Base-by-base conservation (phyloP, 2,797 vertebrate genomes). In the Dipus sagitta region DNA sequence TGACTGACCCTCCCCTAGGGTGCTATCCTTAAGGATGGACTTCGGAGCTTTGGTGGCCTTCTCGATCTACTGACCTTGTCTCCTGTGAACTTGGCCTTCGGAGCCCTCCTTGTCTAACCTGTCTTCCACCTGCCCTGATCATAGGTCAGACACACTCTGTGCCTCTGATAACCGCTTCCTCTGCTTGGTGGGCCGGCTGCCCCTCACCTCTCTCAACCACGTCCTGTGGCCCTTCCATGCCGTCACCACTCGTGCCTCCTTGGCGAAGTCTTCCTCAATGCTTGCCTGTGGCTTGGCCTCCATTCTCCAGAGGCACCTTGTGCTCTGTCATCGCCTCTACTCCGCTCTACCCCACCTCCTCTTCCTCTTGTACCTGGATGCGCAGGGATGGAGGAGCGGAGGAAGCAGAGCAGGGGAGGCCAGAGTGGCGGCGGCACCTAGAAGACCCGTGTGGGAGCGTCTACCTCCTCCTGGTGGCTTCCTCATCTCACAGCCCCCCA, bases 201-300 rank as follows among this genome's bases (percentile, higher is more conserved):
- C 62, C 42, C 83, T 82, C 28, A 4, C 30, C 38, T 62, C 47
- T 54, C 42, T 67, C 90, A 64, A 14, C 64, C 81, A 23, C 32
- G 47, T 70, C 80, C 38, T 78, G 6, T 18, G 23, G 26, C 67
- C 42, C 28, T 86, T 90, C 5, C 5, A 2, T 68, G n/a, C 76
- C 52, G n/a, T n/a, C n/a, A n/a, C 28, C 38, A 0, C 34, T 26
- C 54, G 3, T 3, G 60, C 75, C 68, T 87, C 58, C 32, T 77
- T 67, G 28, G 75, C 70, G 70, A 94, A 71, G 60, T 72, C 82
- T 90, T 89, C 85, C 30, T 34, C 15, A 75, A 18, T 78, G 47
- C 71, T 71, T 62, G 38, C 74, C 70, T 0, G 2, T 54, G 42
- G 70, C 87, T 42, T 67, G 4, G 2, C 65, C 23, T 64, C 76